These are phyloP conservation scores for Sebastes hopkinsi DNA, from an alignment of 2,797 vertebrate species.

Conservation along the genomic window DNA sequence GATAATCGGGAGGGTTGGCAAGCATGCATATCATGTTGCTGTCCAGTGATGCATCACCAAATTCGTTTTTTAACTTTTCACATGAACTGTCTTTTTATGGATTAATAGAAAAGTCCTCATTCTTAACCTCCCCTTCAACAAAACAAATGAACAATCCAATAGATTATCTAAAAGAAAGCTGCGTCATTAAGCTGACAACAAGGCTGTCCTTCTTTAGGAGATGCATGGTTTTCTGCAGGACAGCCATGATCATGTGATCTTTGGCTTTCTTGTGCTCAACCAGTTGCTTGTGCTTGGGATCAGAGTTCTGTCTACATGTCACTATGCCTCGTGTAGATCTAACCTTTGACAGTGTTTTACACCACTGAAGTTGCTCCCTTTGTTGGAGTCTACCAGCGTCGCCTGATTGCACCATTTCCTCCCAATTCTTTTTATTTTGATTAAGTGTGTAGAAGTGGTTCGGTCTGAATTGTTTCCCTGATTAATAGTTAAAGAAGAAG, in stretches of 20 bases:
- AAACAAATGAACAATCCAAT: not conserved
- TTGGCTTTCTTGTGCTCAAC: not conserved
- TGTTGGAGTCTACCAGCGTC: not conserved
- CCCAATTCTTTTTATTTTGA: not conserved
- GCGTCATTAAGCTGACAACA: not conserved
- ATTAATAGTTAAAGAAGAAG: not conserved
- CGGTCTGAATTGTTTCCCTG: not conserved
- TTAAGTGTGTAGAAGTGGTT: not conserved
- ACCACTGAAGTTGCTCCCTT: not conserved
- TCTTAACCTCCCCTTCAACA: not conserved
- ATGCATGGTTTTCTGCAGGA: not conserved
- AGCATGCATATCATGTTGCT: not conserved
- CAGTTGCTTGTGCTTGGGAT: not conserved
- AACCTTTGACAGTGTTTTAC: not conserved
- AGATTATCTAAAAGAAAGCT: not conserved
- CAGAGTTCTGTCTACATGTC: not conserved
- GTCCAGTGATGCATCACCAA: not conserved
- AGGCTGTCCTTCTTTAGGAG: no score
- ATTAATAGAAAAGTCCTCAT: no score
- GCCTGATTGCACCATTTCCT: not conserved
- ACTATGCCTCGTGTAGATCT: not conserved
- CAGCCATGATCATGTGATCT: not conserved
- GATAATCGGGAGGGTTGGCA: no score
- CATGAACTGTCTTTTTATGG: not conserved
- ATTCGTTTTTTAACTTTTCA: not conserved